These are phyloP conservation scores for Ranitomeya variabilis DNA, from an alignment of 2,113 vertebrate species.

Conservation along the genomic window DNA sequence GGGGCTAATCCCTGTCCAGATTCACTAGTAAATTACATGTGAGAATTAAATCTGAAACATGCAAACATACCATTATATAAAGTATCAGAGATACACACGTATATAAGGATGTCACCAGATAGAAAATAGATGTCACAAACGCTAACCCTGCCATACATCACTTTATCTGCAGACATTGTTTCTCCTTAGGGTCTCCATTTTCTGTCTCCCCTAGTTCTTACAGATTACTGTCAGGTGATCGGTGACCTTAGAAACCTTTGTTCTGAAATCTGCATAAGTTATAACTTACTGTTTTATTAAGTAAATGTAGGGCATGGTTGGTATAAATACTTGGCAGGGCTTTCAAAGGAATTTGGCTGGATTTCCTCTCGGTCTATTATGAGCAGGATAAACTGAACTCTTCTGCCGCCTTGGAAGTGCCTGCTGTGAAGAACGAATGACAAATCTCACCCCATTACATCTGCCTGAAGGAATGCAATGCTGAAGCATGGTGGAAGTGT, in stretches of 20 bases:
- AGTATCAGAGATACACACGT: too few relatives aligned
- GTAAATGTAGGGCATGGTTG: background rate
- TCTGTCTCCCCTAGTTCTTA: background rate
- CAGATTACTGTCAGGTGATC: background rate
- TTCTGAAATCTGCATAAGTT: background rate
- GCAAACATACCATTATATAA: too few relatives aligned
- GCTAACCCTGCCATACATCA: too few relatives aligned
- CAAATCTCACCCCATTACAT: constrained; percentile 14
- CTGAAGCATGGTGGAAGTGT: background rate
- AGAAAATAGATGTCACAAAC: too few relatives aligned
- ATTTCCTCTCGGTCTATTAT: background rate
- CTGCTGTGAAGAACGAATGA: constrained; percentile 21
- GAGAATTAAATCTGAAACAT: too few relatives aligned
- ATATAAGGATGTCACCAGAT: too few relatives aligned
- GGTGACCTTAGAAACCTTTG: background rate
- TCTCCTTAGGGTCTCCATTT: background rate
- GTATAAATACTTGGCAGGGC: background rate
- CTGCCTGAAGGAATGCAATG: constrained; percentile 16
- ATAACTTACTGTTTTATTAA: background rate
- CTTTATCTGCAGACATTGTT: too few relatives aligned
- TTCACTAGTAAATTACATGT: too few relatives aligned
- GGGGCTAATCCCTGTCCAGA: too few relatives aligned
- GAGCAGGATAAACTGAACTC: constrained; percentile 25
- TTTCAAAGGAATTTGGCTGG: background rate
- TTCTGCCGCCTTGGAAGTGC: background rate